Evolutionary conservation across 2,888 invertebrate species (phyloP), one percentile per base, ranked within the genome.

Genomic region (Myopa tessellatipennis): DNA sequence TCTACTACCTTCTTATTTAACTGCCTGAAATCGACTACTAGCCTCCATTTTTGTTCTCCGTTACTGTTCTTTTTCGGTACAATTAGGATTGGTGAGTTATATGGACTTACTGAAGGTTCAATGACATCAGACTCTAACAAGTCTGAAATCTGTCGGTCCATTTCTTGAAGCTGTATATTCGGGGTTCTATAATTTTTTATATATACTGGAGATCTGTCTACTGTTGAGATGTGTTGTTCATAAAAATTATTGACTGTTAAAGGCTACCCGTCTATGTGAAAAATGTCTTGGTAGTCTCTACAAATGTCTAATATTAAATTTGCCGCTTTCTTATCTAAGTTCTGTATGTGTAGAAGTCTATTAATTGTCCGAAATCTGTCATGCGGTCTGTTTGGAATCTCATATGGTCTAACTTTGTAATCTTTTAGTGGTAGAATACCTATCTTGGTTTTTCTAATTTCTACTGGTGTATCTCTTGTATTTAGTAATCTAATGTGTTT

Each of bases 141-240:
- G 60, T 69, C 40, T 3, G 72, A 12, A 12, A 77, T 52, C 55
- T 71, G 65, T 67, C 55, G 45, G 10, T 73, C 8, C 61, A 77
- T 72, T 60, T 67, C 67, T 14, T 77, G 38, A 18, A 63, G 40
- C 4, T 72, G 77, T 0, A 58, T 58, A 26, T 77, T 65, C 63
- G 77, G 77, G 71, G 67, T n/a, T 18, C 72, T 77, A 55, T 77
- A 77, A 16, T 71, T 65, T 58, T 65, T 74, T 68, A 77, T 74
- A 36, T 77, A 73, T 61, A 74, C 63, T 34, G 69, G 73, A 52
- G 40, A 5, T 16, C 18, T 74, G 50, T 73, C 69, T 7, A n/a
- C 65, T 40, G 67, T 10, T 18, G 52, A 18, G 5, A 63, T 34
- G n/a, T 65, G 14, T 65, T 65, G 34, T 34, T 34, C 38, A 26